These are phyloP conservation scores for Oligia fasciuncula DNA, from an alignment of 2,888 invertebrate species.

Conservation along the genomic window DNA sequence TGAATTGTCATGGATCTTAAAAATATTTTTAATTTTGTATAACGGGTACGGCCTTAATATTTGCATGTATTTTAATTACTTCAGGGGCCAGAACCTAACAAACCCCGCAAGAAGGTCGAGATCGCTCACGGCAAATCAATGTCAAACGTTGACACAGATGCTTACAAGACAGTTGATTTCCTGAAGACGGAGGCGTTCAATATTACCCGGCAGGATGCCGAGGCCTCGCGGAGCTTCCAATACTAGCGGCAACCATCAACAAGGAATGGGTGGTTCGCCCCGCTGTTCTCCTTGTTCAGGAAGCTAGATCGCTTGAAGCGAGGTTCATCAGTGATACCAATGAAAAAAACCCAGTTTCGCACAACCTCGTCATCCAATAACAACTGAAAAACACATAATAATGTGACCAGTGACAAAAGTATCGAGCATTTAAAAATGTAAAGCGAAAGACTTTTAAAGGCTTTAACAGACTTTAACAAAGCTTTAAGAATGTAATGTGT, in stretches of 20 bases:
- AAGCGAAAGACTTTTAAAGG: constrained; percentile 28
- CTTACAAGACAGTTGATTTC: constrained; percentile 98
- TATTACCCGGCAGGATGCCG: constrained; percentile 94
- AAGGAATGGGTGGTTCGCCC: neutral
- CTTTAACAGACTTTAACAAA: constrained; percentile 31
- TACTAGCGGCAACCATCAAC: constrained; percentile 42
- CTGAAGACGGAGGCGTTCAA: constrained; percentile 98
- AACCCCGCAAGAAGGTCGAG: constrained; percentile 62
- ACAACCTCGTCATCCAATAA: neutral
- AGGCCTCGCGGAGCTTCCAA: constrained; percentile 89
- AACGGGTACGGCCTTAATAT: neutral
- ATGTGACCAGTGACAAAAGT: constrained; percentile 20
- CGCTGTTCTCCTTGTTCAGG: neutral
- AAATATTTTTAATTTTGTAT: neutral
- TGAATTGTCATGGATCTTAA: neutral
- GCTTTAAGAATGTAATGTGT: constrained; percentile 37
- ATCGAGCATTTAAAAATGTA: constrained; percentile 30
- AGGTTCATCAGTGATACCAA: constrained; percentile 1
- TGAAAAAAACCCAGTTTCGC: neutral
- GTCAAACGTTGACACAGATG: constrained; percentile 82
- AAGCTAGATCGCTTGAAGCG: neutral
- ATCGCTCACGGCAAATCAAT: constrained; percentile 76
- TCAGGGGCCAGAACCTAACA: constrained; percentile 69
- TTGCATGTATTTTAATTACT: constrained; percentile 28
- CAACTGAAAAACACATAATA: neutral